Evolutionary conservation across 2,797 vertebrate species (phyloP), one percentile per base, ranked within the genome.

Genomic region (Oryzias dopingdopingensis): DNA sequence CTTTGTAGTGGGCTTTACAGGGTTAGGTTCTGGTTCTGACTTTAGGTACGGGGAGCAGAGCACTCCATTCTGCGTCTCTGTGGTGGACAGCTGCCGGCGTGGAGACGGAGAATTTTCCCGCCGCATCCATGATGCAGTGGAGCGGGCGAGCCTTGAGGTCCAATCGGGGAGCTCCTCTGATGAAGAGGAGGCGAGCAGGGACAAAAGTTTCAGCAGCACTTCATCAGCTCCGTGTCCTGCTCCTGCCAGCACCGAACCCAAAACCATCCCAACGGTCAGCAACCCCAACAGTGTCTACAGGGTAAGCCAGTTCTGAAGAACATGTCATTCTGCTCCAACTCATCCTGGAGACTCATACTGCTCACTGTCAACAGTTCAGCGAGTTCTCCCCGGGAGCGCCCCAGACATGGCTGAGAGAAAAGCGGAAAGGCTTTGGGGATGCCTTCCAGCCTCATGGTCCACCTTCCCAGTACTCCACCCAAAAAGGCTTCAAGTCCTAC

Each of bases 251-350:
- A 67, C 46, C 0, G 92, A 95, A 63, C 91, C 92, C 0, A 93
- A 85, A 79, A 89, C 81, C 58, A 98, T 99, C 74, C 96, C 96
- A 0, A 97, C 94, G 0, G 95, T 99, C 73, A 94, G 89, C 88
- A 99, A 98, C 80, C 96, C 97, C 4, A 99, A 96, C 88, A 99
- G 96, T 1, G 81, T 98, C 58, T 99, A 99, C 74, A 91, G 96
- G 94, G 96, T 97, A 79, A 1, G 81, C 26, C 26, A 5, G 32
- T 4, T 37, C 32, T 13, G 32, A 12, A 37, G 10, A 12, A 12
- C 32, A 3, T 13, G 32, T 10, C 2, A 6, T 7, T 13, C 32
- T 4, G 42, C 16, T 6, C 42, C 6, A 6, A 13, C 42, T 17
- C 42, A 1, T 15, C 18, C 12, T 16, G 18, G 45, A 46, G 18